Evolutionary conservation across 2,888 invertebrate genomes (phyloP).

Genomic region (Phyllotreta striolata): DNA sequence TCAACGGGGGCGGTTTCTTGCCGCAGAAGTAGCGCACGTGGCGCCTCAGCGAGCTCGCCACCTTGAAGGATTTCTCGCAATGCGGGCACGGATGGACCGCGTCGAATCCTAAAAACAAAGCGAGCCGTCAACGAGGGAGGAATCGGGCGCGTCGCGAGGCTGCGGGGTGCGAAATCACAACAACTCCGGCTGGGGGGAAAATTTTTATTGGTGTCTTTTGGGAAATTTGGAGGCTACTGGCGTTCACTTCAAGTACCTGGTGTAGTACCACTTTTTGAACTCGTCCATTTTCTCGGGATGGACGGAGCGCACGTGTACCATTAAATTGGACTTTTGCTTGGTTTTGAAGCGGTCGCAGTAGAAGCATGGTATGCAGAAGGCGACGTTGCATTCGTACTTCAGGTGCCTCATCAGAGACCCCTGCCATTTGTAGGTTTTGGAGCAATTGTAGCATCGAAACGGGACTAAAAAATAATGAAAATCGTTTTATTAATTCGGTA

Average conservation of each 20-base stretch:
- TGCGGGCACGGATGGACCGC: conserved; percentile 38
- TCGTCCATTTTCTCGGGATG: conserved; percentile 27
- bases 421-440: conserved; percentile 4
- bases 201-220: no score
- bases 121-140: no score
- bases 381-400: conserved; percentile 12
- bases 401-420: conserved; percentile 9
- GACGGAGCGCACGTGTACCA: conserved; percentile 25
- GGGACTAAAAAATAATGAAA: not conserved
- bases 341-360: conserved; percentile 22
- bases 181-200: no score
- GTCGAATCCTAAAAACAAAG: conserved; percentile 20
- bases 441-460: not conserved
- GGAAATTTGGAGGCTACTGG: no score
- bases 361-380: not conserved
- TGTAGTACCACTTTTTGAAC: conserved; percentile 29
- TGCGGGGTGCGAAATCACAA: no score
- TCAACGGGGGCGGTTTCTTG: conserved; percentile 48
- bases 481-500: not conserved
- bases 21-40: conserved; percentile 49
- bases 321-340: conserved; percentile 34
- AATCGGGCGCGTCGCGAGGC: no score
- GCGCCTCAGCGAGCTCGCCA: conserved; percentile 43
- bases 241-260: not conserved
- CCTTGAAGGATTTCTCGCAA: conserved; percentile 45